Conservation (phyloP, 2,797 vertebrate genomes). For the Merluccius polli region DNA sequence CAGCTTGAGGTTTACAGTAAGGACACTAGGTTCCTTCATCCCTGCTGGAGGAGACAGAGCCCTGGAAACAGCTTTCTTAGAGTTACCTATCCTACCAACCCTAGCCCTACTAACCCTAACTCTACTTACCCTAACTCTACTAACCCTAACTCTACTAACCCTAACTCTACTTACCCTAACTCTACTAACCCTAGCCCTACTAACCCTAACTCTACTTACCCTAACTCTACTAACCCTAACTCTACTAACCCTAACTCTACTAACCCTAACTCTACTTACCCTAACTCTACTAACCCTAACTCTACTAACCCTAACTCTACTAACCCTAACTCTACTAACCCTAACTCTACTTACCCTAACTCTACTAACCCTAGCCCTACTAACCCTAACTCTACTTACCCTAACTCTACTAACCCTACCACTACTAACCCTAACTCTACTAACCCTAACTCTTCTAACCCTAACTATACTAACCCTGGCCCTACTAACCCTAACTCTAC, state of each 20-base stretch:
- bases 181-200: background rate
- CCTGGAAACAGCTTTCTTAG: background rate
- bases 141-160: background rate
- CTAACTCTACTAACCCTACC: too few species aligned
- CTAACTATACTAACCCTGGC: too few species aligned
- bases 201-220: background rate
- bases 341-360: background rate
- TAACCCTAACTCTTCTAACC: background rate
- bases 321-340: too few species aligned
- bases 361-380: background rate
- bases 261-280: background rate
- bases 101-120: too few species aligned
- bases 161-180: background rate
- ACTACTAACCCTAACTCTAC: background rate
- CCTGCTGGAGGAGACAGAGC: conserved; percentile 2
- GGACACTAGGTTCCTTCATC: background rate
- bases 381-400: too few species aligned
- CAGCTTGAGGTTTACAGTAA: conserved; percentile 1
- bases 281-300: background rate
- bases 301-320: too few species aligned
- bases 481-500: background rate
- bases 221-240: background rate
- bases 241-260: background rate
- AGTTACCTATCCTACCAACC: background rate
- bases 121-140: background rate